A percentile compares a stretch with the other conserved stretches of the same genome.
phyloP scores from a whole-genome alignment of 2,888 invertebrate genomes.

The Melinopterus prodromus region DNA sequence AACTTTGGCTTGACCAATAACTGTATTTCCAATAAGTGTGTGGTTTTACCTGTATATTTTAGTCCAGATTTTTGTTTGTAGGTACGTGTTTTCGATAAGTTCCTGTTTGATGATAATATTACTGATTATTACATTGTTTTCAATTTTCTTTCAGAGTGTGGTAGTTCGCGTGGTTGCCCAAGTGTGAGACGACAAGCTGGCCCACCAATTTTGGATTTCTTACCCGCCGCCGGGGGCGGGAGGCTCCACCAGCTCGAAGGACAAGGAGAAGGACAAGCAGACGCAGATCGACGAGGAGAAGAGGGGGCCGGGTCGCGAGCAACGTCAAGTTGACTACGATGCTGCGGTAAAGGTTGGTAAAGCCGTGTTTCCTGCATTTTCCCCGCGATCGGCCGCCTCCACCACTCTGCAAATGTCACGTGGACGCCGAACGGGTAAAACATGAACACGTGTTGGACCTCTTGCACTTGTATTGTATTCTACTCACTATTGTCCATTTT shows the following conservation, averaged over 20 bases:
- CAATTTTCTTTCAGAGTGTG: neutral
- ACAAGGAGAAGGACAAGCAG: slow-evolving; percentile 66
- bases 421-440: neutral
- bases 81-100: no score
- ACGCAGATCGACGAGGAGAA: slow-evolving; percentile 64
- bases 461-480: neutral
- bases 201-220: slow-evolving; percentile 87
- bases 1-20: no score
- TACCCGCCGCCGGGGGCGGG: slow-evolving; percentile 83
- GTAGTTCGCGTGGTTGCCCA: slow-evolving; percentile 10
- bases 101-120: neutral
- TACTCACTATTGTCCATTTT: neutral
- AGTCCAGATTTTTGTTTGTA: no score
- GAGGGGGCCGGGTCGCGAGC: slow-evolving; percentile 65
- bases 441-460: neutral
- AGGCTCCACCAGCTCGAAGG: slow-evolving; percentile 67
- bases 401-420: neutral
- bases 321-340: slow-evolving; percentile 70
- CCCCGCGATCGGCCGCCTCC: neutral
- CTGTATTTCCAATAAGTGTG: no score
- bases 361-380: neutral
- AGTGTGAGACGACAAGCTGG: slow-evolving; percentile 69
- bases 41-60: no score
- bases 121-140: neutral
- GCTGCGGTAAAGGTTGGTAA: slow-evolving; percentile 64